phyloP scores from a whole-genome alignment of 2,888 invertebrate genomes.

The Acleris holmiana region DNA sequence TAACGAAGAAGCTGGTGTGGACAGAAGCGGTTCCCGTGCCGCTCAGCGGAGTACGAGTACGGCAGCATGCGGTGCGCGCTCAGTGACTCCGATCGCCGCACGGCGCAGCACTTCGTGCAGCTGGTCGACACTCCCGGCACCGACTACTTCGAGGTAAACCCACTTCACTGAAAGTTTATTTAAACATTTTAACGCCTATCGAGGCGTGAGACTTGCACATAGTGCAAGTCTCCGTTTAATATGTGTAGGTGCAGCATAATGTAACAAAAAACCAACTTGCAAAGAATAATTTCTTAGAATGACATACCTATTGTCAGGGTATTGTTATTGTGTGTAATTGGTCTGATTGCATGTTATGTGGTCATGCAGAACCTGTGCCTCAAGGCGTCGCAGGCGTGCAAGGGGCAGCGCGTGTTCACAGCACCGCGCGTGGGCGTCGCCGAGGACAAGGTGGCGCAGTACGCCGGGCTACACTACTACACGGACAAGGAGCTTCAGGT shows the following conservation, averaged over 20 bases:
- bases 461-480: slow-evolving; percentile 95
- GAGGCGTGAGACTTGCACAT: no score
- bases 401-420: slow-evolving; percentile 91
- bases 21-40: slow-evolving; percentile 94
- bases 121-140: slow-evolving; percentile 92
- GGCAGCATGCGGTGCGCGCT: slow-evolving; percentile 95
- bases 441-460: slow-evolving; percentile 96
- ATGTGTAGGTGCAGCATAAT: no score
- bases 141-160: slow-evolving; percentile 78
- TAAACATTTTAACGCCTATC: no score
- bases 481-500: slow-evolving; percentile 96
- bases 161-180: no score
- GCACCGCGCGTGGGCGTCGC: slow-evolving; percentile 94
- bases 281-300: no score
- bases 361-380: slow-evolving; percentile 96
- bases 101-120: slow-evolving; percentile 94
- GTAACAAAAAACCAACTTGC: no score
- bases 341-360: slow-evolving; percentile 54
- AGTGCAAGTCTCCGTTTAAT: not conserved
- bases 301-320: no score
- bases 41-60: slow-evolving; percentile 97
- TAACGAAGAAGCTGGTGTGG: slow-evolving; percentile 34
- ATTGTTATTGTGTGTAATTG: slow-evolving; percentile 30
- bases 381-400: slow-evolving; percentile 94
- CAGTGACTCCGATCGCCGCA: slow-evolving; percentile 94